phyloP scores from a whole-genome alignment of 53 echinoderm and acorn worm species.

The Echinarachnius parma region DNA sequence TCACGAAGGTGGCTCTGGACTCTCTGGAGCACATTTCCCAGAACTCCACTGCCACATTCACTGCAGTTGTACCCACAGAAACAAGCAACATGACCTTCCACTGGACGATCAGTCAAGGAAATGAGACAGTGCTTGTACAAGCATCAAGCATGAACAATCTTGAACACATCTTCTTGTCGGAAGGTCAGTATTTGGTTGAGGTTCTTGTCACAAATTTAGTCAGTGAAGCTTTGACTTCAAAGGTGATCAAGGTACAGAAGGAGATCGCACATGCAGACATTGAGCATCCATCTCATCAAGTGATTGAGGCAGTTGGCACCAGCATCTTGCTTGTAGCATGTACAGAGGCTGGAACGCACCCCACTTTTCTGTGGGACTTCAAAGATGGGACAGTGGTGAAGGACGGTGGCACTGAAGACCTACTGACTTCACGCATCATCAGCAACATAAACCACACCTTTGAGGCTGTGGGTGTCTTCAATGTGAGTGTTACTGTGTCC shows the following conservation, averaged over 20 bases:
- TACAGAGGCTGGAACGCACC: conserved; percentile 44
- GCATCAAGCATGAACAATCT: background rate
- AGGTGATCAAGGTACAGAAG: conserved; percentile 53
- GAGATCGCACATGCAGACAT: conserved; percentile 38
- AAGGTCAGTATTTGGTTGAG: conserved; percentile 52
- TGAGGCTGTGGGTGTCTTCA: conserved; percentile 49
- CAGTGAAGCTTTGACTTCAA: conserved; percentile 28
- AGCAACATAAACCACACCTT: conserved; percentile 66
- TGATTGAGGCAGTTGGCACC: conserved; percentile 35
- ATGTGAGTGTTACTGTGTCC: conserved; percentile 62
- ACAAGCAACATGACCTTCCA: conserved; percentile 50
- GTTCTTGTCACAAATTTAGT: conserved; percentile 66
- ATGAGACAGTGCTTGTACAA: conserved; percentile 1
- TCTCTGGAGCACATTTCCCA: conserved; percentile 35
- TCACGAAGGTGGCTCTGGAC: conserved; percentile 22
- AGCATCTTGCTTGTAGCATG: conserved; percentile 46
- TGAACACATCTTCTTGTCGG: conserved; percentile 45
- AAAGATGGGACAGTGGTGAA: conserved; percentile 8
- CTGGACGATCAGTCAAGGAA: conserved; percentile 42
- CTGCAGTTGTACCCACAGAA: conserved; percentile 20
- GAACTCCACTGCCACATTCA: conserved; percentile 44
- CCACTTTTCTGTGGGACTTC: conserved; percentile 67
- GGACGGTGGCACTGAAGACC: background rate
- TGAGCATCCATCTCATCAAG: background rate
- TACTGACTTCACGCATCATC: background rate